These are phyloP conservation scores for Drosophila nebulosa DNA, from an alignment of 1,140 invertebrate species.

Conservation along the genomic window DNA sequence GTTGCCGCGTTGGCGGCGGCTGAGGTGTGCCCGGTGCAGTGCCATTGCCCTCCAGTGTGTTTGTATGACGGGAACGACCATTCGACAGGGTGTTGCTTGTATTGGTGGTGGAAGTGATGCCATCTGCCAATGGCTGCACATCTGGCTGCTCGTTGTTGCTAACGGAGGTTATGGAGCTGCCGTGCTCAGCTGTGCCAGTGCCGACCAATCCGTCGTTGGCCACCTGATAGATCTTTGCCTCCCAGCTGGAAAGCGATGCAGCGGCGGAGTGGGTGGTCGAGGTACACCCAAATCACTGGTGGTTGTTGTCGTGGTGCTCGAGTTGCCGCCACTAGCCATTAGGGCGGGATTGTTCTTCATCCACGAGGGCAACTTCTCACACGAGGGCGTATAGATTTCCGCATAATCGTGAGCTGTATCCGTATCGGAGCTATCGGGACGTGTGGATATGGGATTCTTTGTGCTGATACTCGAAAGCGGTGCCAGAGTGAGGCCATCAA, in stretches of 20 bases:
- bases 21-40: slow-evolving; percentile 68
- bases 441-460: slow-evolving; percentile 72
- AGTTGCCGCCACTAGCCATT: slow-evolving; percentile 82
- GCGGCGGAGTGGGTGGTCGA: slow-evolving; percentile 92
- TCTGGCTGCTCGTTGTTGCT: slow-evolving; percentile 49
- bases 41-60: slow-evolving; percentile 44
- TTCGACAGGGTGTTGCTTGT: slow-evolving; percentile 39
- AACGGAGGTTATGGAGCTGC: neutral
- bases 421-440: slow-evolving; percentile 84
- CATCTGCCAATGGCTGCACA: slow-evolving; percentile 43
- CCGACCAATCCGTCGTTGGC: slow-evolving; percentile 89
- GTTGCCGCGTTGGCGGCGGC: slow-evolving; percentile 80
- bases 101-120: neutral
- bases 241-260: slow-evolving; percentile 95
- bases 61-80: slow-evolving; percentile 19
- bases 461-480: slow-evolving; percentile 82
- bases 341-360: slow-evolving; percentile 81
- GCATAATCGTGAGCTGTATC: slow-evolving; percentile 94
- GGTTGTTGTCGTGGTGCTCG: slow-evolving; percentile 81
- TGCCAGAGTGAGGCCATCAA: slow-evolving; percentile 82
- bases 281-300: slow-evolving; percentile 81
- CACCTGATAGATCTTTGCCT: slow-evolving; percentile 95
- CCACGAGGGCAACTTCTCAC: slow-evolving; percentile 85
- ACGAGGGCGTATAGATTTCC: slow-evolving; percentile 95
- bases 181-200: slow-evolving; percentile 30